phyloP scores from a whole-genome alignment of 2,888 invertebrate species.

The Thymelicus lineola region DNA sequence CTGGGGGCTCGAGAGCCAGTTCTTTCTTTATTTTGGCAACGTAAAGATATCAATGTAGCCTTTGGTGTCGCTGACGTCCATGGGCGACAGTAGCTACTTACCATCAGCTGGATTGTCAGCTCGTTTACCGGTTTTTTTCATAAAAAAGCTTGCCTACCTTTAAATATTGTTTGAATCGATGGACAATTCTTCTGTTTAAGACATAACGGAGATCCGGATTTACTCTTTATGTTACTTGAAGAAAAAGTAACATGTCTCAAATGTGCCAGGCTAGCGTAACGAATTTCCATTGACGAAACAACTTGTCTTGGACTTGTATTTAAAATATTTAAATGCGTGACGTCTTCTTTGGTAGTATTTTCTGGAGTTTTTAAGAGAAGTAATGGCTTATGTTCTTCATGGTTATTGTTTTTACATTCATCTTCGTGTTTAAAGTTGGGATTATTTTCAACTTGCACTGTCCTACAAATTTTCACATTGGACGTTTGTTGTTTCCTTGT shows the following conservation, averaged over 20 bases:
- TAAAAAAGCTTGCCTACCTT: constrained; percentile 52
- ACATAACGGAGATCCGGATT: constrained; percentile 41
- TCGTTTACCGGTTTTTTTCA: too few species aligned
- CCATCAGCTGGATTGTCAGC: too few species aligned
- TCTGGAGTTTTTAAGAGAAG: background rate
- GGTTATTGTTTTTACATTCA: background rate
- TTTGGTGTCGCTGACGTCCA: too few species aligned
- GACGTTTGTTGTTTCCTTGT: constrained; percentile 9
- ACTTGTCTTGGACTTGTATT: constrained; percentile 47
- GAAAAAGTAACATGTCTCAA: constrained; percentile 57
- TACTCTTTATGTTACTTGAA: constrained; percentile 52
- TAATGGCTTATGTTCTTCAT: constrained; percentile 15
- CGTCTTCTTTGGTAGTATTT: background rate
- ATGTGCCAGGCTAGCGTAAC: constrained; percentile 54
- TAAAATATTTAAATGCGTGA: constrained; percentile 17
- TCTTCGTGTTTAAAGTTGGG: background rate
- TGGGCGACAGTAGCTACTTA: too few species aligned
- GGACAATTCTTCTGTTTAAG: constrained; percentile 8
- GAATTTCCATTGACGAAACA: constrained; percentile 62
- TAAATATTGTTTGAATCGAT: constrained; percentile 68
- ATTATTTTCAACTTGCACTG: constrained; percentile 20
- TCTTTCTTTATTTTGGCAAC: too few species aligned
- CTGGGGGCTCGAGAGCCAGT: too few species aligned
- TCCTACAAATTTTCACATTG: constrained; percentile 12
- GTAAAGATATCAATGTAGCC: too few species aligned